Conservation (phyloP, 2,888 invertebrate genomes). For the Leptinotarsa rubiginosa region DNA sequence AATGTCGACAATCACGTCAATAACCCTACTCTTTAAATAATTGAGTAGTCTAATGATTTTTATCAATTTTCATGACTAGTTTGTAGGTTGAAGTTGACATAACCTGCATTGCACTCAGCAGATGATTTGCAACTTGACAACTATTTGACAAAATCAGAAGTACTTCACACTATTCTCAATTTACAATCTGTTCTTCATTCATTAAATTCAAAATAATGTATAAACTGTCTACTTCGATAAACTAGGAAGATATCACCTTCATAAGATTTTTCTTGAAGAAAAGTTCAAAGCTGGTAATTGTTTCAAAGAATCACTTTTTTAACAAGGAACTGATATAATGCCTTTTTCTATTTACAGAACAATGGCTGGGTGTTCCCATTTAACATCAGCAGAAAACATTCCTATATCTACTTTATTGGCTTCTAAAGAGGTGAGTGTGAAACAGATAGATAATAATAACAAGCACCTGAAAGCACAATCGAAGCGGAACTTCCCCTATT, state of each 20-base stretch:
- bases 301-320: too few species aligned
- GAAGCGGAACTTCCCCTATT: too few species aligned
- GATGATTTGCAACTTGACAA: slow-evolving; percentile 16
- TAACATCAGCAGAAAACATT: slow-evolving; percentile 58
- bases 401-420: slow-evolving; percentile 58
- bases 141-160: slow-evolving; percentile 9
- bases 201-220: background rate
- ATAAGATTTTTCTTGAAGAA: too few species aligned
- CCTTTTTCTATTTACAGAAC: slow-evolving; percentile 35
- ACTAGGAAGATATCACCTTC: background rate
- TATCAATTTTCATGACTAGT: background rate
- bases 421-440: slow-evolving; percentile 57
- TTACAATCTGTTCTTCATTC: background rate
- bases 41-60: background rate
- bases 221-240: background rate
- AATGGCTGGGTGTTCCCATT: slow-evolving; percentile 59
- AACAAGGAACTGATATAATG: too few species aligned
- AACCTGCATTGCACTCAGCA: background rate
- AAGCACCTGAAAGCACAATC: slow-evolving; percentile 2
- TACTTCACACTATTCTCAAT: background rate
- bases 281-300: too few species aligned
- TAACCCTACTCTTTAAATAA: slow-evolving; percentile 9
- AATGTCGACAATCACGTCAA: background rate
- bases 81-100: background rate
- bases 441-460: slow-evolving; percentile 23